Conservation (phyloP, 2,888 invertebrate species). For the Horisme vitalbata region DNA sequence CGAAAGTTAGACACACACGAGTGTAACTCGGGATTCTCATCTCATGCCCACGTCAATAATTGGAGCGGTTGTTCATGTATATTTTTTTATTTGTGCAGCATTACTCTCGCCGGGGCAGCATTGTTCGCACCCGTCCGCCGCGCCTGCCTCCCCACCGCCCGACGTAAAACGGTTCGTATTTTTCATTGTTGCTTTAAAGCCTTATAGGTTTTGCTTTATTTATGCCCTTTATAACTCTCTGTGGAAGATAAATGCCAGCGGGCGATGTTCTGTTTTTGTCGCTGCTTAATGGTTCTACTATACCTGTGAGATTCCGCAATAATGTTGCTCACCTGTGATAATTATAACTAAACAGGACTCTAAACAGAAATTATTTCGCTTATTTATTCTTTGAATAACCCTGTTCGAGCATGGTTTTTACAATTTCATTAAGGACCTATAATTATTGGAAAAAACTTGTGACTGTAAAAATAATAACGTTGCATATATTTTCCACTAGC, state of each 20-base stretch:
- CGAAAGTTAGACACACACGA: conserved; percentile 42
- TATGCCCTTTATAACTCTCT: conserved; percentile 75
- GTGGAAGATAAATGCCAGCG: conserved; percentile 70
- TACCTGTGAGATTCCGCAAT: conserved; percentile 23
- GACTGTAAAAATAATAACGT: too few relatives aligned
- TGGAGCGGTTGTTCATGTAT: conserved; percentile 78
- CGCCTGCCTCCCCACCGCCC: conserved; percentile 51
- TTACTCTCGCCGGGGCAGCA: conserved; percentile 69
- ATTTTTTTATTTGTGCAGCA: conserved; percentile 71
- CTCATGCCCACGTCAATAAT: conserved; percentile 78
- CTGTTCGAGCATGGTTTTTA: too few relatives aligned
- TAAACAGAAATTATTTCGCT: too few relatives aligned
- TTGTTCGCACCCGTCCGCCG: conserved; percentile 64
- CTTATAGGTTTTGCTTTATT: conserved; percentile 82
- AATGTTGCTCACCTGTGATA: conserved; percentile 9
- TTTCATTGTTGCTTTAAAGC: conserved; percentile 82
- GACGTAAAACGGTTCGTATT: conserved; percentile 80
- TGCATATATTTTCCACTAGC: too few relatives aligned
- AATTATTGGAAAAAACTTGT: too few relatives aligned
- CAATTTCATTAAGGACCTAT: too few relatives aligned
- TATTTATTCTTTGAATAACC: conserved; percentile 6
- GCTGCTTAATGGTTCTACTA: conserved; percentile 55
- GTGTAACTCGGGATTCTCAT: conserved; percentile 59
- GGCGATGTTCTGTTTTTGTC: conserved; percentile 70
- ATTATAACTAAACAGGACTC: background rate